Evolutionary conservation across 1,140 invertebrate genomes (phyloP).

Genomic region (Fopius arisanus): DNA sequence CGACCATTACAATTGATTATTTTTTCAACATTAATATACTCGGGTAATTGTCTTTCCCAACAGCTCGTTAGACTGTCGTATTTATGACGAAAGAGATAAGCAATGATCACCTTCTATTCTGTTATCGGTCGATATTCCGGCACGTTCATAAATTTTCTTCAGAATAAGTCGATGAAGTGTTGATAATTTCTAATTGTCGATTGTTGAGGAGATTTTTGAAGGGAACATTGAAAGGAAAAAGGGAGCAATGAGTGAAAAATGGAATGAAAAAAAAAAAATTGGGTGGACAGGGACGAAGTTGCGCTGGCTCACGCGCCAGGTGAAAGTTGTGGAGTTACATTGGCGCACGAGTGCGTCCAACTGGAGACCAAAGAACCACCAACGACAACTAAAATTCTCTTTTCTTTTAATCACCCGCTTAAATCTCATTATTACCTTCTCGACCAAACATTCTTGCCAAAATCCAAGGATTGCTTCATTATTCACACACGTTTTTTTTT

Average conservation of each 20-base stretch:
- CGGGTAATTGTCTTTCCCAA: too few species aligned
- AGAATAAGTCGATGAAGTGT: too few species aligned
- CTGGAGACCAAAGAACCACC: not conserved
- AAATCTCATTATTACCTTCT: not conserved
- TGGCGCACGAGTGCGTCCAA: slow-evolving; percentile 36
- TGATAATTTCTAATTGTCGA: too few species aligned
- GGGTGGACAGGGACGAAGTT: slow-evolving; percentile 15
- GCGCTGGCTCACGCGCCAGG: slow-evolving; percentile 42
- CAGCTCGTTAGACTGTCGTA: not conserved
- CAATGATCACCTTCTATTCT: not conserved
- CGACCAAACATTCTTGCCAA: too few species aligned
- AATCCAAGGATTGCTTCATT: too few species aligned
- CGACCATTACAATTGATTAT: too few species aligned
- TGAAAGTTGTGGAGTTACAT: slow-evolving; percentile 52
- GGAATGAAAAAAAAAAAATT: slow-evolving; percentile 13
- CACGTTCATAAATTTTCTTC: not conserved
- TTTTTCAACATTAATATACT: too few species aligned
- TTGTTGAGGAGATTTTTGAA: too few species aligned
- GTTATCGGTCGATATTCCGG: not conserved
- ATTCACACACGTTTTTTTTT: too few species aligned
- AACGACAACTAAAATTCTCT: not conserved
- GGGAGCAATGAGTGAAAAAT: not conserved
- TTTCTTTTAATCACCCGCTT: not conserved
- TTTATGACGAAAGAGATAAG: not conserved
- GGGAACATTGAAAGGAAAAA: too few species aligned